Evolutionary conservation across 1,140 invertebrate genomes (phyloP), one percentile per base, ranked within the genome.

Genomic region (Anoplophora glabripennis): DNA sequence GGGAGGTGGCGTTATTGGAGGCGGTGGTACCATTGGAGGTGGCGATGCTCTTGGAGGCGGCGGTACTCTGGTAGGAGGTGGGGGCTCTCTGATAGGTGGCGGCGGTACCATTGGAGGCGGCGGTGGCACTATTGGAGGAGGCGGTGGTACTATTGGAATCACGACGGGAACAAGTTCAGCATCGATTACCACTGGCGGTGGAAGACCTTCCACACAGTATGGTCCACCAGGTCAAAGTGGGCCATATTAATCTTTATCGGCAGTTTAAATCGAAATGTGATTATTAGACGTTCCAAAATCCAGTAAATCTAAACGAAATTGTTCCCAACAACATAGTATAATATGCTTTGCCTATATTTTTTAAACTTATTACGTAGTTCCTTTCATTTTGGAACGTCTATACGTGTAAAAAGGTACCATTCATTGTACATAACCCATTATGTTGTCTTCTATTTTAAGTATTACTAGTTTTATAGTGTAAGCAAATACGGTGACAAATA

Each of bases 11-110:
- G 58, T 17, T n/a, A 35, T 42, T 46, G 41, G 28, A 28, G 37
- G 52, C 28, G 62, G 34, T 35, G 40, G 28, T 38, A 51, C 15
- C n/a, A 73, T 78, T 53, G 78, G 85, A 83, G 76, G 82, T 85
- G 77, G 79, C 77, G 56, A 48, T 10, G 57, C 15, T 14, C 37
- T 48, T 46, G 34, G 38, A 35, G 28, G 51, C 7, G 48, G 41
- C 28, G 41, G 35, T 49, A 51, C 12, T n/a, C 72, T 77, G 37
- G 78, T 85, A 84, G 76, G 76, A 77, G 60, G 72, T 69, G 64
- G 76, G 48, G 73, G 73, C 44, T 74, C 77, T 47, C 76, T 75
- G 15, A 78, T 78, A 62, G 74, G 72, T 34, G 71, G 73, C 53
- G 70, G 72, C 55, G 63, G 57, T 51, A 71, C 68, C 53, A 42